Conservation (phyloP, 2,888 invertebrate genomes). For the Aspidiotus rigidus region DNA sequence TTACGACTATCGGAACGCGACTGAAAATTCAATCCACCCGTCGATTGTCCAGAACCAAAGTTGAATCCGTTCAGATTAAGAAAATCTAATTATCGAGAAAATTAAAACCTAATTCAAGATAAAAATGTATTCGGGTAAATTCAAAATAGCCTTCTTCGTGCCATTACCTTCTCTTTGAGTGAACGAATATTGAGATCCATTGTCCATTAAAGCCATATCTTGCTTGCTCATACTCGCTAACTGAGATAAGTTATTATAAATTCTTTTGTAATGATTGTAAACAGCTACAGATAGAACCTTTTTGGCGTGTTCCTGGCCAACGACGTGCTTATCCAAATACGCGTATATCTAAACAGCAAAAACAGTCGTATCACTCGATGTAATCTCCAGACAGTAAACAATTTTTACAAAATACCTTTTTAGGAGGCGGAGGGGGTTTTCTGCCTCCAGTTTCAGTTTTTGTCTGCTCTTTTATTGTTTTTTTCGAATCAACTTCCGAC, state of each 20-base stretch:
- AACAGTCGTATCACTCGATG: slow-evolving; percentile 5
- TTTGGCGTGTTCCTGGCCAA: slow-evolving; percentile 95
- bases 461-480: slow-evolving; percentile 66
- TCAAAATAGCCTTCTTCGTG: slow-evolving; percentile 40
- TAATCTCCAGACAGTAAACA: not conserved
- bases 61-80: slow-evolving; percentile 75
- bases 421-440: slow-evolving; percentile 89
- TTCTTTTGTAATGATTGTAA: slow-evolving; percentile 97
- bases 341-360: slow-evolving; percentile 66
- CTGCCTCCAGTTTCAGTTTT: slow-evolving; percentile 56
- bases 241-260: slow-evolving; percentile 47
- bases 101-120: not conserved
- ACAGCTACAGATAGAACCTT: slow-evolving; percentile 96
- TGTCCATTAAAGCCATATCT: slow-evolving; percentile 52
- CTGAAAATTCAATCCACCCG: slow-evolving; percentile 47
- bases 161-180: slow-evolving; percentile 55
- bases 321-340: slow-evolving; percentile 90
- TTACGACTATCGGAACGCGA: slow-evolving; percentile 38
- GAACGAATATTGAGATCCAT: slow-evolving; percentile 55
- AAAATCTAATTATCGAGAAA: slow-evolving; percentile 53
- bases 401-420: slow-evolving; percentile 51
- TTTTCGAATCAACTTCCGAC: slow-evolving; percentile 85
- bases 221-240: slow-evolving; percentile 43
- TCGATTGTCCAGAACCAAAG: slow-evolving; percentile 47
- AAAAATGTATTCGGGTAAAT: not conserved